Conservation (phyloP, 2,888 invertebrate species). For the Glyphotaelius pellucidus region DNA sequence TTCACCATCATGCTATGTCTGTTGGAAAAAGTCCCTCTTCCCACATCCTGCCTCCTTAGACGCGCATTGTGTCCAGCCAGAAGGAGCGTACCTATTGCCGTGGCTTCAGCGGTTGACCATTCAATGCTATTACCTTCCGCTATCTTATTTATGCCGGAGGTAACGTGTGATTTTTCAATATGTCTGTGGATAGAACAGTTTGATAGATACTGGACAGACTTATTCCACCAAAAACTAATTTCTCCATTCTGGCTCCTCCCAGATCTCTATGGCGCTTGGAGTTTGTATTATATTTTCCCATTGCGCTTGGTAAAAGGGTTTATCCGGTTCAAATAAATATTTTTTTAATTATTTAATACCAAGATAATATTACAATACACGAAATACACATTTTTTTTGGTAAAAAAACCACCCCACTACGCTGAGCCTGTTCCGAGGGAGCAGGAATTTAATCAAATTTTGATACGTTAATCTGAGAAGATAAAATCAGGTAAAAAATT, state of each 20-base stretch:
- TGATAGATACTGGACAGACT: constrained; percentile 86
- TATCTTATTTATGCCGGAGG: constrained; percentile 83
- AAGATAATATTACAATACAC: too few species aligned
- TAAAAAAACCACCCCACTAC: too few species aligned
- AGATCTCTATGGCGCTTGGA: constrained; percentile 84
- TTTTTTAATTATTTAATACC: too few species aligned
- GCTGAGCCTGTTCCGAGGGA: too few species aligned
- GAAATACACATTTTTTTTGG: too few species aligned
- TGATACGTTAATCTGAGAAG: too few species aligned
- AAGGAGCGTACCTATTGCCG: constrained; percentile 86
- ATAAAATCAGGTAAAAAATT: too few species aligned
- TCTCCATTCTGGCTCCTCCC: constrained; percentile 91
- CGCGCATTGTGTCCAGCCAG: constrained; percentile 90
- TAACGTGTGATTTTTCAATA: constrained; percentile 87
- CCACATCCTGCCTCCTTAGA: constrained; percentile 97
- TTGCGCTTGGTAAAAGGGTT: constrained; percentile 16
- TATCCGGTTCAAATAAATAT: too few species aligned
- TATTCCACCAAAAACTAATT: constrained; percentile 87
- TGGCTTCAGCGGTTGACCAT: constrained; percentile 97
- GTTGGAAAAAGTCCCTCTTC: constrained; percentile 97
- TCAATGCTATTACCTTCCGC: constrained; percentile 85
- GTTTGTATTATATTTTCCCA: constrained; percentile 88
- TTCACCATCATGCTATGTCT: constrained; percentile 97
- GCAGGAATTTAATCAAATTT: too few species aligned
- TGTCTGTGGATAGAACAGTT: constrained; percentile 90